Conservation (phyloP, 2,888 invertebrate species). For the Brachyptera risi region DNA sequence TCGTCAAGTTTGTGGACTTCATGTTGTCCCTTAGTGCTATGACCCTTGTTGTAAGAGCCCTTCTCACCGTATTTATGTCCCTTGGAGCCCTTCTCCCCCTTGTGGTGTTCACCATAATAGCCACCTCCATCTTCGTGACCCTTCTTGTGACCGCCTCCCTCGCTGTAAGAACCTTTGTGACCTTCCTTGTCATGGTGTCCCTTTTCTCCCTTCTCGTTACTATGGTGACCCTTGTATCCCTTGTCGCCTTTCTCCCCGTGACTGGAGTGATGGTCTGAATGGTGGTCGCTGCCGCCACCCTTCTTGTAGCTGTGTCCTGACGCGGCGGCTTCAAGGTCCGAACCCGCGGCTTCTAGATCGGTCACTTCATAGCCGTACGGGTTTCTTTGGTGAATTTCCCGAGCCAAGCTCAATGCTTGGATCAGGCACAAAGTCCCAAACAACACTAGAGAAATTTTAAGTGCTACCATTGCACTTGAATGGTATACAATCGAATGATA, state of each 20-base stretch:
- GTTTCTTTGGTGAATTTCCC: conserved; percentile 23
- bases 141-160: conserved; percentile 59
- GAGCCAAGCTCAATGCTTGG: conserved; percentile 14
- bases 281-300: conserved; percentile 65
- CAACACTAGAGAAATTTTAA: background rate
- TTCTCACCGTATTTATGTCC: conserved; percentile 62
- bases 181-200: conserved; percentile 52
- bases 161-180: conserved; percentile 59
- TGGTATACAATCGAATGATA: conserved; percentile 17
- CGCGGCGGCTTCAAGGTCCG: conserved; percentile 30
- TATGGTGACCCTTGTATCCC: conserved; percentile 70
- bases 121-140: conserved; percentile 62
- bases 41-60: conserved; percentile 77
- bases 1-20: conserved; percentile 81
- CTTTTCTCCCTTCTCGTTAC: conserved; percentile 70
- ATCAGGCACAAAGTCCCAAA: conserved; percentile 19
- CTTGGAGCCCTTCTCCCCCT: conserved; percentile 63
- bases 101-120: conserved; percentile 59
- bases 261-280: conserved; percentile 62
- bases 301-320: conserved; percentile 50
- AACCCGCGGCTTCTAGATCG: conserved; percentile 41
- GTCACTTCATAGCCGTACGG: conserved; percentile 13
- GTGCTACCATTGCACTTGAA: conserved; percentile 7
- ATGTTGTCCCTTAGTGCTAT: conserved; percentile 81
- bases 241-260: conserved; percentile 75